A percentile compares a stretch with the other conserved stretches of the same genome.
Conservation (phyloP, 2,113 vertebrate species). For the Bufo gargarizans region DNA sequence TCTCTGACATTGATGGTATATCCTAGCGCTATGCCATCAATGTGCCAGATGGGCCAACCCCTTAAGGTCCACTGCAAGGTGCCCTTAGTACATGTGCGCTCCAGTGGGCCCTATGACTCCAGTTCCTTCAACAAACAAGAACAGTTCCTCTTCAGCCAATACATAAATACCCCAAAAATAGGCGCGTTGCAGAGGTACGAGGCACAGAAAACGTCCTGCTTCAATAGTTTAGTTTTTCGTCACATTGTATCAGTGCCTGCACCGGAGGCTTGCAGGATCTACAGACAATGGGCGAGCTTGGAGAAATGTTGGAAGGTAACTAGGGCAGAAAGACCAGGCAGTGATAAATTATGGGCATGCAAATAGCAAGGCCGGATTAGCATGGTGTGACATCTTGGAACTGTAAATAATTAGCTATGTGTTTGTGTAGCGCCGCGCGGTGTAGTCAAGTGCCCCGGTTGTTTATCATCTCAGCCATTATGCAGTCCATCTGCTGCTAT, state of each 20-base stretch:
- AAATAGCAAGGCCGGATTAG: neutral
- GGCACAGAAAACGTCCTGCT: neutral
- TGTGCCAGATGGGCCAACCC: neutral
- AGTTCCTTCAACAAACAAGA: too few species aligned
- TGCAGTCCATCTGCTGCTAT: conserved; percentile 30
- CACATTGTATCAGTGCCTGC: neutral
- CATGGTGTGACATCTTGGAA: neutral
- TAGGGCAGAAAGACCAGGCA: neutral
- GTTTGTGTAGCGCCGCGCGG: conserved; percentile 19
- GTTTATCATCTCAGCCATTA: conserved; percentile 27
- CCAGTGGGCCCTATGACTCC: too few species aligned
- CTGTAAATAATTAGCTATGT: conserved; percentile 46
- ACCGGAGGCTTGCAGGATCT: neutral
- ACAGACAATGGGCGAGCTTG: neutral
- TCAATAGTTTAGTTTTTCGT: neutral
- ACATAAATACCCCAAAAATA: too few species aligned
- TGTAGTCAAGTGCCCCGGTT: neutral
- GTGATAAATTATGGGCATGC: too few species aligned
- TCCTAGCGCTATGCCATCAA: too few species aligned
- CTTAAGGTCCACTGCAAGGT: neutral
- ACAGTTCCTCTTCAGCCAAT: too few species aligned
- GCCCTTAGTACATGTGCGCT: too few species aligned
- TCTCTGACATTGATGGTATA: too few species aligned
- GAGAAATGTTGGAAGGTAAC: neutral
- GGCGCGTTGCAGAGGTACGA: neutral